A percentile compares a stretch with the other conserved stretches of the same genome.
Conservation (phyloP, 2,888 invertebrate species). For the Crossocerus cetratus region DNA sequence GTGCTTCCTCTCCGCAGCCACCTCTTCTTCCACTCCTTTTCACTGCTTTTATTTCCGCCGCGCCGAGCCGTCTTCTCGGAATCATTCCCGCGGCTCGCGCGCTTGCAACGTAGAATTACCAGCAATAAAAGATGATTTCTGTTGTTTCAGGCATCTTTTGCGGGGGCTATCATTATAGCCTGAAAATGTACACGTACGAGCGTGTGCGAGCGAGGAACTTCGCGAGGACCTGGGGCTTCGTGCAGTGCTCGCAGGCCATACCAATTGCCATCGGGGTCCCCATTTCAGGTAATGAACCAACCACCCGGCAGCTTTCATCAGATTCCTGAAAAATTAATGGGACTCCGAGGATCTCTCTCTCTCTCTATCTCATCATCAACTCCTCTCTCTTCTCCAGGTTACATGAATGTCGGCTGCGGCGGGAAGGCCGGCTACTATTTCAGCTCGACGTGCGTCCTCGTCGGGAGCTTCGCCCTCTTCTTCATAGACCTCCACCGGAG, state of each 20-base stretch:
- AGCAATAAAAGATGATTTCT: constrained; percentile 13
- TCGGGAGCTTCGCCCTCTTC: constrained; percentile 87
- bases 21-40: neutral
- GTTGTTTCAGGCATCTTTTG: constrained; percentile 85
- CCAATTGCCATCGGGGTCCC: constrained; percentile 91
- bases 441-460: constrained; percentile 87
- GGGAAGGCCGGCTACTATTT: constrained; percentile 90
- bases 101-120: constrained; percentile 3
- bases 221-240: constrained; percentile 92
- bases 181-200: constrained; percentile 94
- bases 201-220: constrained; percentile 91
- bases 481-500: constrained; percentile 88
- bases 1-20: too few species aligned
- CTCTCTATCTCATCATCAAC: neutral
- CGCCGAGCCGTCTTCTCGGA: neutral
- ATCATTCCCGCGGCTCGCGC: neutral
- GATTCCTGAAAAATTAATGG: neutral
- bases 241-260: constrained; percentile 91
- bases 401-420: constrained; percentile 87
- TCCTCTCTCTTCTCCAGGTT: constrained; percentile 79
- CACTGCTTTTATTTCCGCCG: neutral
- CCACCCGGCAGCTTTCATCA: constrained; percentile 1
- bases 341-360: neutral
- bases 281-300: constrained; percentile 82
- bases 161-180: constrained; percentile 91